These are phyloP conservation scores for Sibirionetta formosa DNA, from an alignment of 2,797 vertebrate species.

Conservation along the genomic window DNA sequence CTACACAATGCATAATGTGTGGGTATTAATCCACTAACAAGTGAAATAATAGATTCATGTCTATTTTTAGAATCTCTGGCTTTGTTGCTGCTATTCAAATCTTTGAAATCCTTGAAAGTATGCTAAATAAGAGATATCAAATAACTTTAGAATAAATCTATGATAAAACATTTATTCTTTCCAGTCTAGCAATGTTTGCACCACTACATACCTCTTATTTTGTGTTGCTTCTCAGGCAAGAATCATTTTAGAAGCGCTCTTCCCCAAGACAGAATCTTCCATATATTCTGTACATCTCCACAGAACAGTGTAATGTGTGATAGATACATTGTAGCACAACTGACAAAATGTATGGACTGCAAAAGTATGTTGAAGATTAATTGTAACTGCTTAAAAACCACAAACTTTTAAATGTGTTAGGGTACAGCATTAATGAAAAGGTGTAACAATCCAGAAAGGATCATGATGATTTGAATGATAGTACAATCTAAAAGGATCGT, in stretches of 20 bases:
- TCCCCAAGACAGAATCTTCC: background rate
- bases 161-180: background rate
- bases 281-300: background rate
- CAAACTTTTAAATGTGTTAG: background rate
- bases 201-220: background rate
- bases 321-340: background rate
- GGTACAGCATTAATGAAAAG: background rate
- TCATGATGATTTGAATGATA: background rate
- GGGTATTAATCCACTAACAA: background rate
- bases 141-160: background rate
- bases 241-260: background rate
- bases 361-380: background rate
- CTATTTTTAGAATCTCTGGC: background rate
- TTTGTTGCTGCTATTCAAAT: background rate
- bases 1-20: background rate
- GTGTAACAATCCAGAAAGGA: background rate
- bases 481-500: background rate
- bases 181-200: background rate
- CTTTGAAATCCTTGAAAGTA: background rate
- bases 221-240: background rate
- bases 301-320: background rate
- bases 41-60: background rate
- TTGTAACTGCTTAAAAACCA: background rate
- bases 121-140: background rate
- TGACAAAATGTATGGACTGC: background rate